A percentile compares a stretch with the other conserved stretches of the same genome.
Evolutionary conservation across 2,113 vertebrate species (phyloP).

Genomic region (Leiothrix lutea): DNA sequence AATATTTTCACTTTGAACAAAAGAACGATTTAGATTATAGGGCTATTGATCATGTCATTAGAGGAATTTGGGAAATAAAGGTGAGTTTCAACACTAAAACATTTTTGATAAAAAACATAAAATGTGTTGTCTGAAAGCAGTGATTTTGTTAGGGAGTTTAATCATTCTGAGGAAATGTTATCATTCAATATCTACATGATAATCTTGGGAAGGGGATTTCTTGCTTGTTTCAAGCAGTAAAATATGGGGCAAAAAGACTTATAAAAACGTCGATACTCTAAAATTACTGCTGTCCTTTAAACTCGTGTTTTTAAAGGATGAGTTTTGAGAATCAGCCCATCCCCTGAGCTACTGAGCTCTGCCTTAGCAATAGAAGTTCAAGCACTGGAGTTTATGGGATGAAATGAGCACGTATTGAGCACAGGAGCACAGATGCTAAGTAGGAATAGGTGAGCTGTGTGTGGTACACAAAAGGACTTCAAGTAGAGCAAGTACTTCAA

Average conservation of each 20-base stretch:
- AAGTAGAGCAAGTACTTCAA: not conserved
- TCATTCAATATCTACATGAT: not conserved
- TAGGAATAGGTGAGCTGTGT: not conserved
- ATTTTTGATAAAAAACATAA: not conserved
- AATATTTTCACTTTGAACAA: constrained; percentile 83
- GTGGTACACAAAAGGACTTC: not conserved
- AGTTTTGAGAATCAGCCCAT: not conserved
- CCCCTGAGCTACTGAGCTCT: not conserved
- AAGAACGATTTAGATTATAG: constrained; percentile 78
- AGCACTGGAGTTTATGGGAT: not conserved
- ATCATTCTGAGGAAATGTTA: not conserved
- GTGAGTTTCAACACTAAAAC: constrained; percentile 48
- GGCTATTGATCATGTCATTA: constrained; percentile 78
- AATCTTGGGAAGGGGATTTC: not conserved
- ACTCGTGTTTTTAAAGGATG: not conserved
- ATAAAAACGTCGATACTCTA: not conserved
- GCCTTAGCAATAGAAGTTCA: not conserved
- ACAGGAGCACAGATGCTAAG: not conserved
- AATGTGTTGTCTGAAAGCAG: not conserved
- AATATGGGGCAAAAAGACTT: not conserved
- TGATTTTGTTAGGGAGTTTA: not conserved
- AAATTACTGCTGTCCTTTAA: not conserved
- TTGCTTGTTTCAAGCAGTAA: not conserved
- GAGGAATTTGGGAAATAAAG: constrained; percentile 78
- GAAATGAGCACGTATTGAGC: not conserved